These are phyloP conservation scores for Salpingus planirostris DNA, from an alignment of 2,888 invertebrate genomes.

Conservation along the genomic window DNA sequence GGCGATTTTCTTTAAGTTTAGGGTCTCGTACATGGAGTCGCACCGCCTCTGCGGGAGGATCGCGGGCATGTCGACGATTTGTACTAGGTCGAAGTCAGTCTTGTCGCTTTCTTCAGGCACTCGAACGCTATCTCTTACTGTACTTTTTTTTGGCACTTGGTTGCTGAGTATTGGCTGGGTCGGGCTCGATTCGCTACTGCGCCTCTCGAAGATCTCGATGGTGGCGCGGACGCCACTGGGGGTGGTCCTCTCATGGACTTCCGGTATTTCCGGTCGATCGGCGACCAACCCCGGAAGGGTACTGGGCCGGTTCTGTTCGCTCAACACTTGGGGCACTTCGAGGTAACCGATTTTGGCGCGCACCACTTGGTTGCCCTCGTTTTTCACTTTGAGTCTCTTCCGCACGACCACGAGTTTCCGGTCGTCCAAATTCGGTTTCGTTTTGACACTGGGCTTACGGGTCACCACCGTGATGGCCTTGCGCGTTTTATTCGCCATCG, in stretches of 20 bases:
- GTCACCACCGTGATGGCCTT: slow-evolving; percentile 32
- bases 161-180: slow-evolving; percentile 30
- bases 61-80: slow-evolving; percentile 31
- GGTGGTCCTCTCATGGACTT: slow-evolving; percentile 15
- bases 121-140: slow-evolving; percentile 36
- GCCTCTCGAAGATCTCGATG: slow-evolving; percentile 37
- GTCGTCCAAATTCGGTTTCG: slow-evolving; percentile 31
- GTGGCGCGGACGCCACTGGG: slow-evolving; percentile 28
- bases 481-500: slow-evolving; percentile 42
- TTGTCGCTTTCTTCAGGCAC: slow-evolving; percentile 32
- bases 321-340: slow-evolving; percentile 8
- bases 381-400: slow-evolving; percentile 10
- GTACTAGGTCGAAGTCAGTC: slow-evolving; percentile 21
- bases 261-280: slow-evolving; percentile 8
- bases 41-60: slow-evolving; percentile 27
- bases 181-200: slow-evolving; percentile 23
- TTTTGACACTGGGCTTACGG: slow-evolving; percentile 43
- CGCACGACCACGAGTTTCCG: slow-evolving; percentile 19
- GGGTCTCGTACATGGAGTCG: slow-evolving; percentile 33
- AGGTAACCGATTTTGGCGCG: slow-evolving; percentile 18
- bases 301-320: slow-evolving; percentile 28
- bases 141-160: slow-evolving; percentile 49
- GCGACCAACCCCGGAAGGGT: slow-evolving; percentile 1
- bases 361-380: slow-evolving; percentile 15
- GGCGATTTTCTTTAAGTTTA: slow-evolving; percentile 19